Evolutionary conservation across 2,797 vertebrate species (phyloP).

Genomic region (Pipistrellus kuhlii): DNA sequence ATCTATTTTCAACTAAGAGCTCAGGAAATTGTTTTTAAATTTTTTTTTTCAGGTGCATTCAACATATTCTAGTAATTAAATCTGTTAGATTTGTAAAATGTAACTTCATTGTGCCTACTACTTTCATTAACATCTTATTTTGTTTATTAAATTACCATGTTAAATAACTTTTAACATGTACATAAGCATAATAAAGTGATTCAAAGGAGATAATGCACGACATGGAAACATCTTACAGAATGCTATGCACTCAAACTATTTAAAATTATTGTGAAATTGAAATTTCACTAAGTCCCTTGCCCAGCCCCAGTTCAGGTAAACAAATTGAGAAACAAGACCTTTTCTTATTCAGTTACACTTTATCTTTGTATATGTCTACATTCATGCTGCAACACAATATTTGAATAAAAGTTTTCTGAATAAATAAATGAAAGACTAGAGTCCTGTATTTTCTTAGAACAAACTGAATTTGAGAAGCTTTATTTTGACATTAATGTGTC

Average conservation of each 20-base stretch:
- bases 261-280: conserved; percentile 24
- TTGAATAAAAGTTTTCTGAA: background rate
- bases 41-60: background rate
- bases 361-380: background rate
- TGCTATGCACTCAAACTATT: background rate
- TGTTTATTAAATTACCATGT: conserved; percentile 51
- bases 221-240: background rate
- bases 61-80: conserved; percentile 59
- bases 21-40: conserved; percentile 47
- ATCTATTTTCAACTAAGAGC: conserved; percentile 33
- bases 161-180: conserved; percentile 16
- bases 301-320: background rate
- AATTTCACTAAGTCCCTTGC: background rate
- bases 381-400: background rate
- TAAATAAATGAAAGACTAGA: background rate
- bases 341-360: background rate
- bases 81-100: conserved; percentile 51
- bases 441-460: background rate
- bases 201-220: background rate
- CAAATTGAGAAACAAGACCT: background rate
- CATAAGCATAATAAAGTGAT: conserved; percentile 38
- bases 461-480: background rate
- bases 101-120: background rate
- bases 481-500: conserved; percentile 44
- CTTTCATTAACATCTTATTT: conserved; percentile 58